phyloP scores from a whole-genome alignment of 2,113 vertebrate genomes.

The Phylloscopus trochiloides region DNA sequence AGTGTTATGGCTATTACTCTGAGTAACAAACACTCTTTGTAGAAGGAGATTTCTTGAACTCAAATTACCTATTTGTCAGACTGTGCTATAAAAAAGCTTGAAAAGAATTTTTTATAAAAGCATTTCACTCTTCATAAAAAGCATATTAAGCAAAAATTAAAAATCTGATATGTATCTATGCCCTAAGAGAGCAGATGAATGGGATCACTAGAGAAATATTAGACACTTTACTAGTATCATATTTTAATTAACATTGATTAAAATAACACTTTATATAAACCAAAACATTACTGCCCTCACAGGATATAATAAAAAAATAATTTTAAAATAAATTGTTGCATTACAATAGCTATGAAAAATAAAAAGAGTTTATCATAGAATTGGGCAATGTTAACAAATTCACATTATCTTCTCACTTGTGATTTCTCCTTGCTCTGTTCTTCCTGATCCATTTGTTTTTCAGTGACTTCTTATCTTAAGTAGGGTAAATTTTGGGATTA shows the following conservation, averaged over 20 bases:
- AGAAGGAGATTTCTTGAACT: not conserved
- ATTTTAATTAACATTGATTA: constrained; percentile 46
- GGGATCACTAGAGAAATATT: constrained; percentile 13
- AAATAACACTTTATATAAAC: not conserved
- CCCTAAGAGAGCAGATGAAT: constrained; percentile 11
- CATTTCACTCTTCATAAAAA: not conserved
- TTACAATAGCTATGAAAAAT: not conserved
- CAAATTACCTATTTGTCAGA: not conserved
- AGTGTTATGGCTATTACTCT: not conserved
- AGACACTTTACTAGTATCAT: not conserved
- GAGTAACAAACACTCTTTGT: not conserved
- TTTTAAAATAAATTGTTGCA: not conserved
- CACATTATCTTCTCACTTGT: not conserved
- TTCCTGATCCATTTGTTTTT: not conserved
- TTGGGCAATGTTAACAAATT: not conserved
- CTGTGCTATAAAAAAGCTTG: not conserved
- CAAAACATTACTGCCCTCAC: not conserved
- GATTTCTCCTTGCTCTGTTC: not conserved
- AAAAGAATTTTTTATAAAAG: not conserved
- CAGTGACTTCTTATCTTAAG: not conserved
- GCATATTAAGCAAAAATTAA: constrained; percentile 7
- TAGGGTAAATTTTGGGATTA: not conserved
- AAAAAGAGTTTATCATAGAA: not conserved
- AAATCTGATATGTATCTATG: not conserved
- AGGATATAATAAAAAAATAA: not conserved